Base-by-base conservation (phyloP, 2,888 invertebrate genomes). In the Empis stercorea region DNA sequence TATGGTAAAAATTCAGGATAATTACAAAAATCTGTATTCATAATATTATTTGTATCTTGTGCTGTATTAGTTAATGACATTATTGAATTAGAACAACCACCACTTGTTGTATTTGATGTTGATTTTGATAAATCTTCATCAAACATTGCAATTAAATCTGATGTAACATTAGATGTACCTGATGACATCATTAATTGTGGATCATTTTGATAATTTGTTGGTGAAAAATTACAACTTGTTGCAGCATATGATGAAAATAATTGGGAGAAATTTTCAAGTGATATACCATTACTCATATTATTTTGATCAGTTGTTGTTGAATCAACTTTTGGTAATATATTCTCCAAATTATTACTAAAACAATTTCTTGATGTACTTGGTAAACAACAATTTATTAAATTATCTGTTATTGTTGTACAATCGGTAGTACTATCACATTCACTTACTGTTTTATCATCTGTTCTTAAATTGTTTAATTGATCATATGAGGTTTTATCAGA, bases 391-490 rank as follows among this genome's bases (percentile, higher is more conserved):
- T 40, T 27, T 30, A 15, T 13, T 30, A 15, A 42, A 13, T 6
- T 15, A 10, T 16, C 10, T 32, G 16, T 15, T 43, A 37, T 13
- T 20, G 10, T 43, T 32, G 50, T 49, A 39, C 54, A 56, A 43
- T 56, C 57, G 2, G 59, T 59, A 48, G 59, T 58, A 50, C 59
- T 59, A 42, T 58, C 58, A 46, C 59, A 59, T 52, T 59, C 59
- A 7, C 55, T 56, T 38, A 34, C 34, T 2, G n/a, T n/a, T 34
- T 34, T 34, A 13, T 34, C n/a, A 34, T 13, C 13, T n/a, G n/a
- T 34, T n/a, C n/a, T 34, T n/a, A 34, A n/a, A 34, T n/a, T 13
- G 13, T 34, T 34, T 27, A 27, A 27, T 27, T 27, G 23, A 7
- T 9, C 23, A 27, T 5, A 20, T 20, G 20, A 20, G 3, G 20